Conservation (phyloP, 2,888 invertebrate genomes). For the Phymatocera aterrima region DNA sequence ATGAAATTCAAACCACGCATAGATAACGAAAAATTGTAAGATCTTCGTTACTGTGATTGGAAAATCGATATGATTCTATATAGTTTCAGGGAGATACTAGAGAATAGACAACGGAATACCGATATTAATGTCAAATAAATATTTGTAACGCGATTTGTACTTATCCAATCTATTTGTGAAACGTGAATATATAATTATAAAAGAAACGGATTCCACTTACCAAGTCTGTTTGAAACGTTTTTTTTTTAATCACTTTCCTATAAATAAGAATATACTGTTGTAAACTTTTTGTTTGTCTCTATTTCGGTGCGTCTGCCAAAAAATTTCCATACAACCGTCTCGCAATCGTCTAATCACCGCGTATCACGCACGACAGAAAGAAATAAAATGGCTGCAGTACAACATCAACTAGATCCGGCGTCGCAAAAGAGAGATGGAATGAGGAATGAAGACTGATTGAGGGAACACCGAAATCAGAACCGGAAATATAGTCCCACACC, state of each 20-base stretch:
- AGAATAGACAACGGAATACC: too few relatives aligned
- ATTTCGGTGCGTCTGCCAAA: neutral
- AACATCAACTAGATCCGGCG: neutral
- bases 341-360: too few relatives aligned
- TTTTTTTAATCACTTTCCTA: neutral
- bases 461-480: slow-evolving; percentile 6
- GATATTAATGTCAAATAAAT: too few relatives aligned
- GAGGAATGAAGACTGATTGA: neutral
- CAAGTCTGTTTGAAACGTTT: neutral
- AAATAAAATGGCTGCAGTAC: slow-evolving; percentile 8
- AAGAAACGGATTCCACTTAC: neutral
- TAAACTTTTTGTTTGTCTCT: neutral
- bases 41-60: too few relatives aligned
- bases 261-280: neutral
- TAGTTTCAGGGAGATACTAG: too few relatives aligned
- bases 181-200: neutral
- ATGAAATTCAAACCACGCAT: too few relatives aligned
- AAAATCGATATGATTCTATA: too few relatives aligned
- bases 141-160: too few relatives aligned
- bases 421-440: neutral
- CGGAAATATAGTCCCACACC: neutral
- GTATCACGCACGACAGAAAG: neutral
- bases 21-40: too few relatives aligned
- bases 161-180: too few relatives aligned
- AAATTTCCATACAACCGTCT: neutral